Evolutionary conservation across 2,888 invertebrate genomes (phyloP), one percentile per base, ranked within the genome.

Genomic region (Conops quadrifasciatus): DNA sequence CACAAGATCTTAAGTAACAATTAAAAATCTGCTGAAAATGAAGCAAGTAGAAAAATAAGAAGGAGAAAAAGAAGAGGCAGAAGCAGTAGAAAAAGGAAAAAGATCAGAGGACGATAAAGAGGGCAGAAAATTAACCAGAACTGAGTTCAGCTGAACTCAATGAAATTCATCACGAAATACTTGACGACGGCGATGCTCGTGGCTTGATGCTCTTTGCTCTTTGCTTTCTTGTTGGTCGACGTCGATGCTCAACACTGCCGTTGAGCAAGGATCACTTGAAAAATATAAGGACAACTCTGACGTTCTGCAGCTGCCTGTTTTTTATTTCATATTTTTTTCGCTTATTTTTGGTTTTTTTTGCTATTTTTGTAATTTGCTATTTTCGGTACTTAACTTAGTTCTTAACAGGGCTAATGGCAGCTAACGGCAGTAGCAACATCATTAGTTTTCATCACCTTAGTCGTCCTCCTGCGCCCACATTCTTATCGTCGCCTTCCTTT

Each of bases 291-390:
- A 26, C 15, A 45, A 45, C 16, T 9, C 5, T 43, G 11, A 47
- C 26, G n/a, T 68, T 69, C 49, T 47, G 13, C 26, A 3, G 5
- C 49, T 30, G 49, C 60, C 56, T 59, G 30, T 24, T 60, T 58
- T 58, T 66, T 58, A 56, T 66, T 69, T 51, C 43, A 24, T 36
- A 71, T n/a, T 56, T 13, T 43, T 66, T 21, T 47, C 28, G 36
- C 16, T 26, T 66, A 47, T 65, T 60, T n/a, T 63, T 70, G 70
- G 45, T 73, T 70, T 21, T 26, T 64, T 69, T 70, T 45, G 49
- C 45, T 49, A 43, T 67, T 64, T 67, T 71, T 62, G 60, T 59
- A 59, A 59, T 68, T 69, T 66, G 65, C 58, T 43, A 30, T 30
- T 51, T 65, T 65, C 30, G 66, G 43, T 56, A 43, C 66, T 66